Percentiles rank a stretch among this genome's conserved stretches.
Conservation (phyloP, 2,797 vertebrate species). For the Synaphobranchus kaupii region DNA sequence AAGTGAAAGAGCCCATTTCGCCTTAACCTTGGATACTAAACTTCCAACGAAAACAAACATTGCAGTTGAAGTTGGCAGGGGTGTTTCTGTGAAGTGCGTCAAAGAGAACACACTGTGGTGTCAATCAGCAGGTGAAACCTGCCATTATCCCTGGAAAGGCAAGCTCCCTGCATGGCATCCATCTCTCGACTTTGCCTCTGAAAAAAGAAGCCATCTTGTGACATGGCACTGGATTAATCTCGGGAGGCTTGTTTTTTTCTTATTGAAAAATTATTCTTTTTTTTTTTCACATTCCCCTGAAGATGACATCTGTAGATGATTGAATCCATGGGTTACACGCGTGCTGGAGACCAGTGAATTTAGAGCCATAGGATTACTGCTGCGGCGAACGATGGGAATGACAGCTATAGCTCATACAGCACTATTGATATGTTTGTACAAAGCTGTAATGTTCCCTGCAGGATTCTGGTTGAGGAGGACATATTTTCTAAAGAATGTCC, state of each 20-base stretch:
- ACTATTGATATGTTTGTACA: slow-evolving; percentile 6
- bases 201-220: neutral
- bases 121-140: neutral
- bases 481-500: too few relatives aligned
- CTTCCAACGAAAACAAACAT: neutral
- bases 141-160: neutral
- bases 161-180: neutral
- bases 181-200: neutral
- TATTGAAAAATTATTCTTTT: neutral
- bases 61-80: neutral
- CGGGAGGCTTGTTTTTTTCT: neutral
- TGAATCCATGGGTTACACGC: neutral
- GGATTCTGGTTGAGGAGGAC: neutral
- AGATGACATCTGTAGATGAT: neutral
- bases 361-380: neutral
- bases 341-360: neutral
- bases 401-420: neutral
- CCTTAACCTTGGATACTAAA: neutral
- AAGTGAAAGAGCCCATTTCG: neutral
- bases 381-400: neutral
- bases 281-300: neutral
- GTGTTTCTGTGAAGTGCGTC: neutral
- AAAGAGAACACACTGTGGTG: neutral
- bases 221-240: neutral
- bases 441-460: neutral